Base-by-base conservation (phyloP, 2,888 invertebrate genomes). In the Aethes cnicana region DNA sequence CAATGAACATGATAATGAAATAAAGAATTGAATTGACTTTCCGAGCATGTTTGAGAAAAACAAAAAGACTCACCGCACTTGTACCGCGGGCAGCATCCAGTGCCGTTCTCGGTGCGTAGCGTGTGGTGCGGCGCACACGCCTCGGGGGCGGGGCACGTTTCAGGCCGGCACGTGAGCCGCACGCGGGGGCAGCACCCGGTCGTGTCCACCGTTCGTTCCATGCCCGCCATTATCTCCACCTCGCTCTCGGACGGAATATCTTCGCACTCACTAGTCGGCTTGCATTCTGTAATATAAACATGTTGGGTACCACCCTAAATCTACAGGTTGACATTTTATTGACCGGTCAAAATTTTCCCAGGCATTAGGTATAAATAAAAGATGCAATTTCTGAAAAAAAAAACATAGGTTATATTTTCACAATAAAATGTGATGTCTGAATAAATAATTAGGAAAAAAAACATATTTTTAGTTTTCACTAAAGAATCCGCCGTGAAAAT, bases 151-250 rank as follows among this genome's bases (percentile, higher is more conserved):
- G 94, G 94, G 68, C 96, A 96, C 1, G 79, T 79, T 6, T 92
- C 91, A 0, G 81, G 80, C 17, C 91, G 91, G 63, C 96, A 96
- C 1, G 92, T 67, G 46, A 91, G 77, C 52, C 89, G 90, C 69
- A 64, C 74, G 3, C 87, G 86, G 0, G 95, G 94, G 68, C 96
- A 96, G 71, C 96, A 96, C 0, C 95, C 95, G 20, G 68, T 65
- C 41, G 33, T 44, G 70, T 86, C 86, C 1, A 84, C 47, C 1
- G 74, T 56, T 0, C 91, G 81, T 54, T 91, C 89, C 80, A 93
- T 92, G 11, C 95, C 95, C 0, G 92, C 91, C 12, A 93, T 62
- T 18, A 87, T 73, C 39, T 85, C 83, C 9, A 87, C 77, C 44
- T 88, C 90, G 56, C 64, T 83, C 54, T 77, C 75, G 1, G 72